Percentiles rank a stretch among this genome's conserved stretches.
Evolutionary conservation across 2,797 vertebrate species (phyloP).

Genomic region (Coracias cyanogaster): DNA sequence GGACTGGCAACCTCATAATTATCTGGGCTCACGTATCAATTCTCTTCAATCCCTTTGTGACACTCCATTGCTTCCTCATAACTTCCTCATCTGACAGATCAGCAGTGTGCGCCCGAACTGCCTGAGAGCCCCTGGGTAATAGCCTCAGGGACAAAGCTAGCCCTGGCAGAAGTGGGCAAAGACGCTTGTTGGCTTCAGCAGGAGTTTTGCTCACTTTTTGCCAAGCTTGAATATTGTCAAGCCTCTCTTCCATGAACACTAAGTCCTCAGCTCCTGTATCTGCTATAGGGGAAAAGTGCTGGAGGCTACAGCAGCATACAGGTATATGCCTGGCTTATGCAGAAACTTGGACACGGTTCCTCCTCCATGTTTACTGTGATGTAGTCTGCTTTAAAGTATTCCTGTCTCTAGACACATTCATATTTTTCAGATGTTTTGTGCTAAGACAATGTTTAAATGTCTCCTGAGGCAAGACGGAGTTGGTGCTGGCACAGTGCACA

Average conservation of each 20-base stretch:
- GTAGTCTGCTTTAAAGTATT: background rate
- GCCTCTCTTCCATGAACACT: background rate
- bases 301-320: background rate
- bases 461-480: background rate
- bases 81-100: constrained; percentile 69
- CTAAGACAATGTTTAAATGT: background rate
- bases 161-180: constrained; percentile 50
- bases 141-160: constrained; percentile 37
- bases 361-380: background rate
- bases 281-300: background rate
- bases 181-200: background rate
- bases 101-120: background rate
- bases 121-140: constrained; percentile 6
- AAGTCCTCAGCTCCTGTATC: background rate
- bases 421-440: background rate
- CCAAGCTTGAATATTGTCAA: background rate
- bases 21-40: constrained; percentile 67
- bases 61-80: constrained; percentile 62
- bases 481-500: background rate
- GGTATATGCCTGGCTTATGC: background rate
- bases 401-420: background rate
- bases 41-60: constrained; percentile 71
- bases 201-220: background rate
- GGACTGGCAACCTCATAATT: constrained; percentile 74
- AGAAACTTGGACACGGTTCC: background rate